These are phyloP conservation scores for Apus apus DNA, from an alignment of 2,113 vertebrate species.

Conservation along the genomic window DNA sequence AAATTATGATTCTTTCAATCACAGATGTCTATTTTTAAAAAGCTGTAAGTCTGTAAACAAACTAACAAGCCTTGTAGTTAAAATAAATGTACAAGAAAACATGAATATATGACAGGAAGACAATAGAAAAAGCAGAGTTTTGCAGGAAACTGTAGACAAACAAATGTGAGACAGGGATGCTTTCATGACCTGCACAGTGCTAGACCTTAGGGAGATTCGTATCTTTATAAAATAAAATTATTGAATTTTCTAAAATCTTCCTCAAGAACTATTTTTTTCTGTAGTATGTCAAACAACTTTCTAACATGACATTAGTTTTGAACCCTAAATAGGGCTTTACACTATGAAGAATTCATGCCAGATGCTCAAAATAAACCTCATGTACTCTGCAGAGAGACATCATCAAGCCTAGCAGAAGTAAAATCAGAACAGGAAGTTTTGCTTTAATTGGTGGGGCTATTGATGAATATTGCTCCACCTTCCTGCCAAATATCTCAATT, in stretches of 20 bases:
- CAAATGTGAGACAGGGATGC: background rate
- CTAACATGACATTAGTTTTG: background rate
- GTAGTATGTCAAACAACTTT: constrained; percentile 11
- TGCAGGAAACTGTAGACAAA: background rate
- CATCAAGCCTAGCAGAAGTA: background rate
- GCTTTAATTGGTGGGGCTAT: background rate
- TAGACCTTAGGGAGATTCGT: background rate
- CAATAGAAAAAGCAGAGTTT: background rate
- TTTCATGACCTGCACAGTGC: background rate
- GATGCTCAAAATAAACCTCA: constrained; percentile 6
- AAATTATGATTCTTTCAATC: background rate
- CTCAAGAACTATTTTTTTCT: constrained; percentile 8
- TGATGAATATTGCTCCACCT: background rate
- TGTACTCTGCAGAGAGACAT: background rate
- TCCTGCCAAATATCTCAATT: background rate
- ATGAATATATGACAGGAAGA: fast-evolving
- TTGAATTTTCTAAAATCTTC: background rate
- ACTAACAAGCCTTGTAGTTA: background rate
- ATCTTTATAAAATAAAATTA: background rate
- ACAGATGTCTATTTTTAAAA: background rate
- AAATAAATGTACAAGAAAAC: background rate
- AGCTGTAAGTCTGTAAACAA: background rate
- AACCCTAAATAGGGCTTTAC: background rate
- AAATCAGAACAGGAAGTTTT: constrained; percentile 17
- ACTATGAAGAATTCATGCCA: constrained; percentile 44